Conservation (phyloP, 2,888 invertebrate species). For the Litoditis marina region DNA sequence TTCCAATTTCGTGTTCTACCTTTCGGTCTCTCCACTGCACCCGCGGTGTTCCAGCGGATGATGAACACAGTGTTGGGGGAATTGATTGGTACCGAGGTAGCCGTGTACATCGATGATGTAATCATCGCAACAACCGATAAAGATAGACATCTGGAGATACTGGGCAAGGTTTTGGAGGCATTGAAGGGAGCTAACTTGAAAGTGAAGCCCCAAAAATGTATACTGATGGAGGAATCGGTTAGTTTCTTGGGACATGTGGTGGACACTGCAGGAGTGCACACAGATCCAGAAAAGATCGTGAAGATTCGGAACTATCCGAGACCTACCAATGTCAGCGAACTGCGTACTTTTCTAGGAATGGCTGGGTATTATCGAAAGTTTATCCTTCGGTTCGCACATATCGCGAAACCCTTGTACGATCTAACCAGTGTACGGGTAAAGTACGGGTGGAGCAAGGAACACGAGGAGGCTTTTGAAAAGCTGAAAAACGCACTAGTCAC, state of each 20-base stretch:
- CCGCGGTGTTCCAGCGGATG: constrained; percentile 41
- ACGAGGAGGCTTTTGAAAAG: no score
- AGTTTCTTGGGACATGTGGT: constrained; percentile 16
- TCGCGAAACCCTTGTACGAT: no score
- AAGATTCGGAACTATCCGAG: background rate
- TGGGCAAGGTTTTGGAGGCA: constrained; percentile 3
- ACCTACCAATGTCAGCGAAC: no score
- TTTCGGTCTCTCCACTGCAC: constrained; percentile 36
- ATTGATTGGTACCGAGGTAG: no score
- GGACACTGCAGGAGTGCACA: background rate
- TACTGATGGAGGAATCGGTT: background rate
- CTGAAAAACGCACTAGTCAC: no score
- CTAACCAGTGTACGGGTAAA: no score
- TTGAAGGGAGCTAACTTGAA: background rate
- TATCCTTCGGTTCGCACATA: no score
- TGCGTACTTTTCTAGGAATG: no score
- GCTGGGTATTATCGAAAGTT: no score
- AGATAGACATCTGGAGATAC: constrained; percentile 1
- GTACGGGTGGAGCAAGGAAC: no score
- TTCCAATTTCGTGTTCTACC: no score
- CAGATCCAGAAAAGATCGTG: constrained; percentile 10
- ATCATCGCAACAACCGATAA: background rate
- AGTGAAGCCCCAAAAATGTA: constrained; percentile 13
- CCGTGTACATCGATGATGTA: constrained; percentile 1
- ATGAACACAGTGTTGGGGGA: no score